Base-by-base conservation (phyloP, 1,140 invertebrate species). In the Caerostris darwini region DNA sequence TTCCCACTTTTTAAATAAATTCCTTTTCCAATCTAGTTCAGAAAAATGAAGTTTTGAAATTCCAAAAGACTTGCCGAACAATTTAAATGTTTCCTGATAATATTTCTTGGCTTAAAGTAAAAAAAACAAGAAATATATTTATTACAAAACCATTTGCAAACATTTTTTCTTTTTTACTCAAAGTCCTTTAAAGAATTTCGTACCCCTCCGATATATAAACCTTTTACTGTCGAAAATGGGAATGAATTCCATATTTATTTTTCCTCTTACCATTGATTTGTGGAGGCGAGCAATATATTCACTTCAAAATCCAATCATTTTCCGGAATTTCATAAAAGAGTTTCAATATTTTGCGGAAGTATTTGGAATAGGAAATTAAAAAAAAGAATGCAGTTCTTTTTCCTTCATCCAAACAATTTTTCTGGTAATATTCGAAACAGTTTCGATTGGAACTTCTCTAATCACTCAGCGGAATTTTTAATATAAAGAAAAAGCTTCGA, bases 101-200 rank as follows among this genome's bases (percentile, higher is more conserved):
- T 12, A 77, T 77, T 12, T 53, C 71, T 77, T 50, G 34, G 34
- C 50, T 34, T 34, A 34, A 34, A 34, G 0, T 50, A 77, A 77
- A 77, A 77, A 5, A 50, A 77, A 7, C 12, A 77, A 12, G 34
- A 50, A 50, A 50, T 77, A 53, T 77, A 77, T 77, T 77, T 77
- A 77, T 77, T 50, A 34, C 71, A 77, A 8, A 50, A 77, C 71
- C 71, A 77, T 77, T 34, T 77, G 71, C 8, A 77, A 50, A 34
- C 34, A 0, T 34, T 34, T 2, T 34, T 34, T 34, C 2, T 34
- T 34, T 50, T 77, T 53, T 12, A 50, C 50, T 34, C 19, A 77
- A 71, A 77, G 50, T 77, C 53, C 8, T 77, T 77, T 12, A 77
- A 77, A 77, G 71, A 77, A 19, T 77, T 77, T 77, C 50, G 5